Evolutionary conservation across 2,113 vertebrate genomes (phyloP), one percentile per base, ranked within the genome.

Genomic region (Xiphorhynchus elegans): DNA sequence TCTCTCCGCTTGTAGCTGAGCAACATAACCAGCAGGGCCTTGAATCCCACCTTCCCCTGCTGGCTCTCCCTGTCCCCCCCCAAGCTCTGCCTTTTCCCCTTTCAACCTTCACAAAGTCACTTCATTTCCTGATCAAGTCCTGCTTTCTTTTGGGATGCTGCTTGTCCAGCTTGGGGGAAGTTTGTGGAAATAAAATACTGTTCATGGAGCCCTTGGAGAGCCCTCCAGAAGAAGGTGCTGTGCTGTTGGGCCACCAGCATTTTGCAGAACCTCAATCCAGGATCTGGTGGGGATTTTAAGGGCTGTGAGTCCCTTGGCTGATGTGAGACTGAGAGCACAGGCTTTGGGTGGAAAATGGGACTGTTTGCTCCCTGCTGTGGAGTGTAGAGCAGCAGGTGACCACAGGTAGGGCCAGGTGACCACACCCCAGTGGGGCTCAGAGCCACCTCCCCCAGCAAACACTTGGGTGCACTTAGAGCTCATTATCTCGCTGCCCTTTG

Each of bases 251-350:
- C 24, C 23, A 10, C n/a, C 39, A 28, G 67, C 17, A 4, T 2
- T 3, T 59, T 26, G 35, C 1, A 59, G 46, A 52, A 31, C 15
- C 24, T 35, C 50, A 7, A 0, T 19, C 13, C 31, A 1, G 9
- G 31, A 6, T 10, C 33, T 42, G 80, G 15, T 0, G 0, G 17
- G n/a, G 44, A 13, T 59, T 84, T 70, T n/a, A 40, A 63, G 50
- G 66, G 1, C 49, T 31, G 21, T 5, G n/a, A 74, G n/a, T 46
- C 46, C 6, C 33, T 46, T 23, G 60, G 47, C 20, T 95, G 76
- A 12, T 31, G 25, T 1, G 28, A 69, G 74, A 29, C 9, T 28
- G 63, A 10, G 24, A 60, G n/a, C 35, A 9, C 3, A 1, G 14
- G 29, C 24, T 55, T 39, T 0, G 60, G 13, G 42, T 10, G 60